phyloP scores from a whole-genome alignment of 2,888 invertebrate genomes.

The Aethes cnicana region DNA sequence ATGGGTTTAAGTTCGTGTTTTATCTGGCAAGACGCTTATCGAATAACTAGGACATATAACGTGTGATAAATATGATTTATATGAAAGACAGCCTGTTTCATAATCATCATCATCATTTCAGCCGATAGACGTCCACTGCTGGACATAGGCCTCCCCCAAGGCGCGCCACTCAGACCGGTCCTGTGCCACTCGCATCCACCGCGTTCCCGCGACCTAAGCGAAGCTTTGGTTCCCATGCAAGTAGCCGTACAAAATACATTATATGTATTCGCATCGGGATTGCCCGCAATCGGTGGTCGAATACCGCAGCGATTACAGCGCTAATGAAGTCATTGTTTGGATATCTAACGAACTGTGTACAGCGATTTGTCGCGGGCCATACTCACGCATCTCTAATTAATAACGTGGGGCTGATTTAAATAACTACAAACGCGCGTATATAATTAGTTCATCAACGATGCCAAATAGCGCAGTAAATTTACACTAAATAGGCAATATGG shows the following conservation, averaged over 20 bases:
- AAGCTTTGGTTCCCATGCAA: constrained; percentile 11
- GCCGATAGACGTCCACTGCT: background rate
- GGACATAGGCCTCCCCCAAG: too few relatives aligned
- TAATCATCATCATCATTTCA: too few relatives aligned
- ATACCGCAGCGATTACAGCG: constrained; percentile 69
- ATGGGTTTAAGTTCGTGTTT: too few relatives aligned
- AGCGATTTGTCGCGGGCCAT: constrained; percentile 46
- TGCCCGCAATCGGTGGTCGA: constrained; percentile 45
- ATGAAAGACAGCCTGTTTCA: too few relatives aligned
- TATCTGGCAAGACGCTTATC: too few relatives aligned
- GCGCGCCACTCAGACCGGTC: too few relatives aligned
- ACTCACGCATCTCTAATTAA: constrained; percentile 46
- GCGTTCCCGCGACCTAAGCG: too few relatives aligned
- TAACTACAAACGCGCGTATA: background rate
- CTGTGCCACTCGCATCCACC: too few relatives aligned
- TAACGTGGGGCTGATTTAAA: constrained; percentile 4
- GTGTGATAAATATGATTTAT: too few relatives aligned
- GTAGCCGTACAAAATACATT: constrained; percentile 5
- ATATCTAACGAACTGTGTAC: constrained; percentile 72
- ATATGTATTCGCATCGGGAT: constrained; percentile 30
- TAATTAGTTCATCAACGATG: constrained; percentile 29
- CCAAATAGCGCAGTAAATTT: constrained; percentile 51
- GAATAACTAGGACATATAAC: too few relatives aligned
- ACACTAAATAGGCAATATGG: constrained; percentile 56
- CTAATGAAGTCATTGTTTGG: constrained; percentile 80